A percentile compares a stretch with the other conserved stretches of the same genome.
These are phyloP conservation scores for Brachirus orientalis DNA, from an alignment of 2,113 vertebrate genomes.

Conservation along the genomic window DNA sequence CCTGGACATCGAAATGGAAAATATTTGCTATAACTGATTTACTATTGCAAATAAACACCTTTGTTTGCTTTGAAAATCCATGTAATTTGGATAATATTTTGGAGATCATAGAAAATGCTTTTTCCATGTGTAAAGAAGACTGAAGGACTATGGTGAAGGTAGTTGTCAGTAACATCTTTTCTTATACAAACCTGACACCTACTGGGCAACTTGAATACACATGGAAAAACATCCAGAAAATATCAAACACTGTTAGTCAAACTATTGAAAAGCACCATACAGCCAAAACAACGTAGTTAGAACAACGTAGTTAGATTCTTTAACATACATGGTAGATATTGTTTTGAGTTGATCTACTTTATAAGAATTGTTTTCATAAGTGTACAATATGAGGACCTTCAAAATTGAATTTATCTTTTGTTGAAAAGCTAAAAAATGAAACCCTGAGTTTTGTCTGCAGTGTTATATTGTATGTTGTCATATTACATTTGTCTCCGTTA, in stretches of 20 bases:
- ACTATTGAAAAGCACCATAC: background rate
- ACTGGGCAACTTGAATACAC: constrained; percentile 65
- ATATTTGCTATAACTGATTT: too few species aligned
- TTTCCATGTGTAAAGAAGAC: background rate
- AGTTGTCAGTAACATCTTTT: constrained; percentile 7
- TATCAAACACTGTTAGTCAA: background rate
- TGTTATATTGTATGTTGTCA: constrained; percentile 11
- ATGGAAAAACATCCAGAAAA: background rate
- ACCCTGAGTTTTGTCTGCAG: background rate
- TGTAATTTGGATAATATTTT: background rate
- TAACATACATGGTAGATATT: background rate
- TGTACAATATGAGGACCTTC: background rate
- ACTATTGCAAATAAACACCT: too few species aligned
- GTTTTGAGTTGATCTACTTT: background rate
- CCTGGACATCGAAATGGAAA: background rate
- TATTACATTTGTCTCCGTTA: constrained; percentile 35
- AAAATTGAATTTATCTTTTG: background rate
- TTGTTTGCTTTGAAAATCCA: background rate
- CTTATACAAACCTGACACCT: constrained; percentile 81
- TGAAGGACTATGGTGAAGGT: background rate
- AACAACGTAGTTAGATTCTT: background rate
- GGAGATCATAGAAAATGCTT: background rate
- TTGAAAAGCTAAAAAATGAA: background rate
- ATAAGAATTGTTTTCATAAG: background rate
- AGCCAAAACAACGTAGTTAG: too few species aligned